Base-by-base conservation (phyloP, 1,140 invertebrate genomes). In the Drosophila eugracilis region DNA sequence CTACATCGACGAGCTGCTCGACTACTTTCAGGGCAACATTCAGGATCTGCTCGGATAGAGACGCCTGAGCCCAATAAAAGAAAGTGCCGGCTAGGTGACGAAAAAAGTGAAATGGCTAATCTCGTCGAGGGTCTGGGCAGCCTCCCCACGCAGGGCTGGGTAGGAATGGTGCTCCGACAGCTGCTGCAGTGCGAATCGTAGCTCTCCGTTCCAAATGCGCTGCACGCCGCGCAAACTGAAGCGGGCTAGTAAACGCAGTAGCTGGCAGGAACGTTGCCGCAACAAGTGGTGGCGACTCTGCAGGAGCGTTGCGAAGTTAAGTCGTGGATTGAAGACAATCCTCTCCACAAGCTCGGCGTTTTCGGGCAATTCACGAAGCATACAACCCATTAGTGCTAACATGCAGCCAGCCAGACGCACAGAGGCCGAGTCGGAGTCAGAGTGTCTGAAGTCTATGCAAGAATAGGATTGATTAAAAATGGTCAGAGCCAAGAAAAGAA, bases 281-380 rank as follows among this genome's bases (percentile, higher is more conserved):
- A 96, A 53, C 2, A 93, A 78, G 37, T 93, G 92, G 78, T 94
- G 94, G 0, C 92, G 92, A 84, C 95, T 94, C 60, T 93, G 92
- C 17, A 96, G 85, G 12, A 96, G 92, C 41, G 91, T 91, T 9
- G 92, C 89, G 37, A 96, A 92, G 59, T 94, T 93, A 15, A 95
- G 92, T 5, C 90, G 90, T 3, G 92, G 59, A 55, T 93, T 92
- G 39, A 95, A 93, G 0, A 96, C 84, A 54, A 97, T 94, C 71
- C 94, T 94, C 78, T 96, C 95, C 0, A 97, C 94, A 0, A 97
- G 92, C 55, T 95, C 94, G 0, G 94, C 94, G 83, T 96, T 96
- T 81, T 96, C 95, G 0, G 96, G 95, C 5, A 95, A 91, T 48
- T 94, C 94, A 66, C 95, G 93, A 5, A 97, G 80, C n/a, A 97